Evolutionary conservation across 2,797 vertebrate species (phyloP).

Genomic region (Scyliorhinus canicula): DNA sequence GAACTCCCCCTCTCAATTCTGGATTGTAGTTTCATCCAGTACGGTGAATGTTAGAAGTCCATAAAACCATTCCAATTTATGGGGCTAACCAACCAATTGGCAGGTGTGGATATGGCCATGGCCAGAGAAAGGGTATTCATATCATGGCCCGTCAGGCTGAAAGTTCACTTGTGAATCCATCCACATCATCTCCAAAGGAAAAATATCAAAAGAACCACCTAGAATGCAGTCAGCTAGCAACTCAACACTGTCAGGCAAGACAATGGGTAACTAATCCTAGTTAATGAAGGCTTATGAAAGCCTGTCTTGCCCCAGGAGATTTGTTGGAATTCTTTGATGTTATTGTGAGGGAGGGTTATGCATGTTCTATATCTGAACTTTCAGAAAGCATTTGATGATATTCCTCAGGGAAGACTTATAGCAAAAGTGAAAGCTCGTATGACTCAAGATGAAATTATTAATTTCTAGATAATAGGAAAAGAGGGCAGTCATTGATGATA

Average conservation of each 20-base stretch:
- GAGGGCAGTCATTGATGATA: not conserved
- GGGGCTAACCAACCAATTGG: not conserved
- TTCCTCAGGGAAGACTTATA: not conserved
- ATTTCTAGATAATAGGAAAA: not conserved
- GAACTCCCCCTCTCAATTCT: not conserved
- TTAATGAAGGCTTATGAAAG: not conserved
- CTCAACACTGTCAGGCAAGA: not conserved
- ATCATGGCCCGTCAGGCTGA: too few species aligned
- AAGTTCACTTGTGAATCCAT: not conserved
- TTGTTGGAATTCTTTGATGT: not conserved
- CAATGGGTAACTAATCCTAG: not conserved
- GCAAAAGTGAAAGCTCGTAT: not conserved
- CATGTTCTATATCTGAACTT: not conserved
- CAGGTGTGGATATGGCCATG: not conserved
- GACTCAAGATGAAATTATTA: constrained; percentile 10
- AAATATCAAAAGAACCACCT: not conserved
- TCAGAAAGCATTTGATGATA: not conserved
- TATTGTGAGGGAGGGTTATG: not conserved
- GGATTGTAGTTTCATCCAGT: not conserved
- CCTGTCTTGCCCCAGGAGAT: not conserved
- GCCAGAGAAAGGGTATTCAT: not conserved
- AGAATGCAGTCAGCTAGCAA: not conserved
- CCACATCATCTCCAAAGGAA: not conserved
- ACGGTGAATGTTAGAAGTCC: not conserved
- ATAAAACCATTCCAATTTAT: not conserved